Percentiles rank a stretch among this genome's conserved stretches.
phyloP scores from a whole-genome alignment of 1,140 invertebrate genomes.

The Scaptomyza montana region DNA sequence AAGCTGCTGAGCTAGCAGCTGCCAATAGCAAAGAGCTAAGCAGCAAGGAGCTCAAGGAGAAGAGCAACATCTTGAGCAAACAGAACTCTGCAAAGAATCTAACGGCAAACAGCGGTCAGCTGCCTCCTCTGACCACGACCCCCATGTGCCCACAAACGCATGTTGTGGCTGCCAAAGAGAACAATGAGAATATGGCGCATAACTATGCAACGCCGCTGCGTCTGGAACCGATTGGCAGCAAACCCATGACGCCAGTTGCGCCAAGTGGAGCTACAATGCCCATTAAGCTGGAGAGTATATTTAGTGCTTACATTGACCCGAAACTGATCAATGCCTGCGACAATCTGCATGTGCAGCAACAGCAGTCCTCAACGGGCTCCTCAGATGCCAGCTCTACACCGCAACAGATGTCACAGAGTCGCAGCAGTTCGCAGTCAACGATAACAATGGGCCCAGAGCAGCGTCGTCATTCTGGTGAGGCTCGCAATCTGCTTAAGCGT shows the following conservation, averaged over 20 bases:
- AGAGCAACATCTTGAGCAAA: conserved; percentile 81
- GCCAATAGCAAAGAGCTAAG: conserved; percentile 53
- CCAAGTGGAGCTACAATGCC: conserved; percentile 21
- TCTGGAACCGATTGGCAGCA: conserved; percentile 51
- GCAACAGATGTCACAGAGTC: conserved; percentile 48
- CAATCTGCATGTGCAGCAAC: conserved; percentile 69
- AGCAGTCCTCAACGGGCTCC: conserved; percentile 32
- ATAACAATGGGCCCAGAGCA: conserved; percentile 49
- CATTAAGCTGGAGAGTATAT: conserved; percentile 67
- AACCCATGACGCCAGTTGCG: conserved; percentile 4
- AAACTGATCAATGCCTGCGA: conserved; percentile 82
- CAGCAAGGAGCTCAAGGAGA: conserved; percentile 81
- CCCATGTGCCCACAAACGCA: not conserved
- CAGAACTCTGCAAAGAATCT: conserved; percentile 80
- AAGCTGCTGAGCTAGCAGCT: conserved; percentile 45
- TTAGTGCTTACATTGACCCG: conserved; percentile 77
- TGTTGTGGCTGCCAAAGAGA: conserved; percentile 39
- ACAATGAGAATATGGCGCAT: conserved; percentile 45
- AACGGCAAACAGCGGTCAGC: conserved; percentile 23
- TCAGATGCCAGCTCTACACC: conserved; percentile 62
- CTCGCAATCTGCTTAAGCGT: conserved; percentile 74
- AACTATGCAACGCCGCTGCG: conserved; percentile 51
- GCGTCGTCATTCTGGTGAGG: conserved; percentile 66
- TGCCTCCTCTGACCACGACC: conserved; percentile 55
- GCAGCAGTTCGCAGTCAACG: conserved; percentile 70